Evolutionary conservation across 2,113 vertebrate species (phyloP), one percentile per base, ranked within the genome.

Genomic region (Tylochromis polylepis): DNA sequence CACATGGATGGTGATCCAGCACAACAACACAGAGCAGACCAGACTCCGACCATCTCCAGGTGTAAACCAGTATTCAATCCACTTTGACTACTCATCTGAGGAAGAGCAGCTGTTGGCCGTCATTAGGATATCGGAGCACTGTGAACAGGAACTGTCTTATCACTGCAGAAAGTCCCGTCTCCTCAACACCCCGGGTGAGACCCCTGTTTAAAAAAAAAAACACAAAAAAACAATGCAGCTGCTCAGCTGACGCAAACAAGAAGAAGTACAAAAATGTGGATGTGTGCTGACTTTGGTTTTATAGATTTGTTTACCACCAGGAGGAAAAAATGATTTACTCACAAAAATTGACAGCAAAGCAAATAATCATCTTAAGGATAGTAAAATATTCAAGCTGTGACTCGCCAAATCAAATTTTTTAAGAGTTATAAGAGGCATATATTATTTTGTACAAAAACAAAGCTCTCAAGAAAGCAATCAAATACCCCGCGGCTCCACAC

Each of bases 161-260:
- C 97, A 96, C 91, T 99, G 98, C 96, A 98, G 96, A 96, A 98
- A 96, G 93, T 99, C 98, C 8, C 96, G 97, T 72, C 96, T 99
- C 86, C 94, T 97, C 87, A 97, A 97, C 89, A 97, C 97, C 70
- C 93, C 95, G 89, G 97, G 98, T 88, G 36, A 84, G 15, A n/a
- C 20, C 41, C 6, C 0, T 22, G 22, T 49, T 75, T 29, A 1
- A 75, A 1, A 15, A 18, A 3, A 0, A 2, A 12, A 43, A 14
- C 31, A 31, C 12, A 43, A 43, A 49, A 49, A 7, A 18, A 14
- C 41, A 49, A 49, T 5, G 24, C 70, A 77, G 14, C 70, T 77
- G 10, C 16, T 77, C 46, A 49, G 41, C 16, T 1, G 79, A 43
- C 12, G 11, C 18, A 43, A 80, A 41, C 9, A 11, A 15, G 5